These are phyloP conservation scores for Dendroctonus ponderosae DNA, from an alignment of 1,140 invertebrate species.

Conservation along the genomic window DNA sequence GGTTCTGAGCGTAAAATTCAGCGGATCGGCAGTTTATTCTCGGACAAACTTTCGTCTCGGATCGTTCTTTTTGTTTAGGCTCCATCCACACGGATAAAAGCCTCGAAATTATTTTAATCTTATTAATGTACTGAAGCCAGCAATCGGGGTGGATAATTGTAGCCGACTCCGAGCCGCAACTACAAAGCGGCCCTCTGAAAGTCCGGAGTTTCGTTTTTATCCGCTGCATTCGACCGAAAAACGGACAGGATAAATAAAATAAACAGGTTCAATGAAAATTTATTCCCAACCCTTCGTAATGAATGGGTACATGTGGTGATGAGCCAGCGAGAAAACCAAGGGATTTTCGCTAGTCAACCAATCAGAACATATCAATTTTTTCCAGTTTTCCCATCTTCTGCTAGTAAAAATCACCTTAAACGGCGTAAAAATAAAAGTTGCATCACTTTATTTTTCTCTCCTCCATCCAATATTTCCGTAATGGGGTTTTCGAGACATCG, in stretches of 20 bases:
- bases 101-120: conserved; percentile 13
- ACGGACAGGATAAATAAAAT: conserved; percentile 10
- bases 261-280: conserved; percentile 6
- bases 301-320: neutral
- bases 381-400: too few relatives aligned
- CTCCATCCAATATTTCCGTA: conserved; percentile 19
- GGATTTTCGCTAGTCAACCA: too few relatives aligned
- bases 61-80: neutral
- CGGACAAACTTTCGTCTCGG: too few relatives aligned
- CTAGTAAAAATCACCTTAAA: conserved; percentile 9
- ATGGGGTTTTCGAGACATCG: conserved; percentile 16
- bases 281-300: neutral
- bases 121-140: conserved; percentile 11
- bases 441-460: conserved; percentile 8
- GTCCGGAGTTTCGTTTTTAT: conserved; percentile 11
- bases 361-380: too few relatives aligned
- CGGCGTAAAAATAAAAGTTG: conserved; percentile 1
- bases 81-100: conserved; percentile 6
- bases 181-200: conserved; percentile 12
- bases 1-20: too few relatives aligned
- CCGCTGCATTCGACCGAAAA: conserved; percentile 10
- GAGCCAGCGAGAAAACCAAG: neutral
- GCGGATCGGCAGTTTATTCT: too few relatives aligned
- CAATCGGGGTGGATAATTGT: conserved; percentile 14
- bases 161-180: conserved; percentile 11